These are phyloP conservation scores for Butorides virescens DNA, from an alignment of 2,113 vertebrate species.

Conservation along the genomic window DNA sequence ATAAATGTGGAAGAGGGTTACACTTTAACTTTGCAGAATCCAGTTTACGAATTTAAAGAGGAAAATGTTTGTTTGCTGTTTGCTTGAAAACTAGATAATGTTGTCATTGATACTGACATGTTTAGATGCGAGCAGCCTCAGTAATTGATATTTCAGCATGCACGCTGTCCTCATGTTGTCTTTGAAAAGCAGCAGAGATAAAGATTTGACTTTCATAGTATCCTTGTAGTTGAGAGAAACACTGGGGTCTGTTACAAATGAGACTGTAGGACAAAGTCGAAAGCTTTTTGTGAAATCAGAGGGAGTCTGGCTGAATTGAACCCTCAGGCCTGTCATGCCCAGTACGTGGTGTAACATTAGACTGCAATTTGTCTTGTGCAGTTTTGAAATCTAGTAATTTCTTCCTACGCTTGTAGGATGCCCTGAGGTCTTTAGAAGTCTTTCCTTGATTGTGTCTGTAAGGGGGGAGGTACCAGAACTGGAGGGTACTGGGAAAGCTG, in stretches of 20 bases:
- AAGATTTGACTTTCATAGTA: background rate
- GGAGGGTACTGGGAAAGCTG: background rate
- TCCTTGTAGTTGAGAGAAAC: background rate
- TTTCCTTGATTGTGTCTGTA: background rate
- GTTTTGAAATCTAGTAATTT: background rate
- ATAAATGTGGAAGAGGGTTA: background rate
- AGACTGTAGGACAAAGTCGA: background rate
- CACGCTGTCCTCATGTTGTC: background rate
- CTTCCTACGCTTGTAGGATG: background rate
- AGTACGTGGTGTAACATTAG: accelerated
- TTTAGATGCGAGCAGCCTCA: background rate
- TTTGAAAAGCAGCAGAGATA: background rate
- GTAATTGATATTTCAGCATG: background rate
- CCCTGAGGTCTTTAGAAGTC: background rate
- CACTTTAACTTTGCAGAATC: background rate
- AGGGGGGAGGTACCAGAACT: background rate
- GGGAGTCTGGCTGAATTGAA: background rate
- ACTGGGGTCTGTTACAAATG: background rate
- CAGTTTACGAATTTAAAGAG: background rate
- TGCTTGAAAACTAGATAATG: background rate
- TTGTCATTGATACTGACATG: background rate
- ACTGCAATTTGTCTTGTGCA: background rate
- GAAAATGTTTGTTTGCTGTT: background rate
- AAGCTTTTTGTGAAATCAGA: background rate
- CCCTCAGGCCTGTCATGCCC: background rate